Conservation (phyloP, 1,140 invertebrate species). For the Zaprionus gabonicus region DNA sequence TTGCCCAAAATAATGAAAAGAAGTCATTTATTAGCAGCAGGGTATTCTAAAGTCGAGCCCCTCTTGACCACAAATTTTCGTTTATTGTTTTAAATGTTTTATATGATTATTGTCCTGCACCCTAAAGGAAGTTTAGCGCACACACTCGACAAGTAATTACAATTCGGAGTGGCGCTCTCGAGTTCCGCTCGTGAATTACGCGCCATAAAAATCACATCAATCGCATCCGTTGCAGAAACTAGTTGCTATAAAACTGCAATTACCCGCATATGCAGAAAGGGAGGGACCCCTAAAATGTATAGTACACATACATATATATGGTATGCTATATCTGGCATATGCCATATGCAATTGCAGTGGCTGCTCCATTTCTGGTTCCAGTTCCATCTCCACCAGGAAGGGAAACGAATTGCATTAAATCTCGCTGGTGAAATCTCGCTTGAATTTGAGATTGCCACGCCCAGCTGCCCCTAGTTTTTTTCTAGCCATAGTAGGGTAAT, state of each 20-base stretch:
- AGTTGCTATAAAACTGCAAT: constrained; percentile 81
- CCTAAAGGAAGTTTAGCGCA: background rate
- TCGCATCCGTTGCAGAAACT: constrained; percentile 75
- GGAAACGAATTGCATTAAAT: constrained; percentile 45
- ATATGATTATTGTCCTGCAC: background rate
- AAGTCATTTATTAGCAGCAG: no score
- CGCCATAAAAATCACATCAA: constrained; percentile 80
- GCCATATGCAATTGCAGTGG: constrained; percentile 1
- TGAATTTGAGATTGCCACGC: constrained; percentile 35
- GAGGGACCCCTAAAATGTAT: background rate
- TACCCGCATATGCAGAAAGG: constrained; percentile 65
- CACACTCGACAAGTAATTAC: constrained; percentile 22
- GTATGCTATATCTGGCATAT: constrained; percentile 15
- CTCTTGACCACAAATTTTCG: background rate
- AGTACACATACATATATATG: background rate
- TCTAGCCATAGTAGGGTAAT: constrained; percentile 22
- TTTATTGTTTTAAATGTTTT: background rate
- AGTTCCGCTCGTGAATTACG: constrained; percentile 35
- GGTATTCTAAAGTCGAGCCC: no score
- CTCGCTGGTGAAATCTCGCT: constrained; percentile 53
- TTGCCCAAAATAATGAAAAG: no score
- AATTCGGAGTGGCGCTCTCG: constrained; percentile 6
- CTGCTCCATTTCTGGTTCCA: background rate
- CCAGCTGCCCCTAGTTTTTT: constrained; percentile 42
- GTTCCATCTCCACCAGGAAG: constrained; percentile 12